Evolutionary conservation across 2,888 invertebrate genomes (phyloP), one percentile per base, ranked within the genome.

Genomic region (Gryllus longicercus): DNA sequence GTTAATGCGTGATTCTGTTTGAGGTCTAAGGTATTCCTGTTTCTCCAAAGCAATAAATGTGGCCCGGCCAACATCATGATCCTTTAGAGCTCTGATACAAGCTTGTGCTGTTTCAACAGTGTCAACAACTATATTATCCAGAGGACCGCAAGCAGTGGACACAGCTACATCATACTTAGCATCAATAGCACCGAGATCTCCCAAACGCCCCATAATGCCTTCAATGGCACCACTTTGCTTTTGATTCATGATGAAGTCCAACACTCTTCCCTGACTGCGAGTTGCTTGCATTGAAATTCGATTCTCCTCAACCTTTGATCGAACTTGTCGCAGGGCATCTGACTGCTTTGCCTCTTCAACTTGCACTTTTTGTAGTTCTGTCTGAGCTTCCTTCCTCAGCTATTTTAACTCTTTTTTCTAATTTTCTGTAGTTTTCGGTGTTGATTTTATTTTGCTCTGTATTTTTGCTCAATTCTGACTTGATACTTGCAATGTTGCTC

Each of bases 151-250:
- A 1, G 96, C 96, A 0, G 98, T 98, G 0, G 98, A 98, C 84
- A 99, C 93, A 0, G 99, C 99, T 0, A 97, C 92, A 87, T 99
- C 99, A 87, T 96, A 99, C 86, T 95, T 96, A 18, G 89, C 88
- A 86, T 97, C 96, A 83, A 99, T 98, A 0, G 93, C 96, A 16
- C 98, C 99, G 51, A 99, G 90, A 86, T 99, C 98, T 11, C 99
- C 99, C 96, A 98, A 87, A 87, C 98, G 90, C 0, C 98, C 98
- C 85, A 93, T 92, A 82, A 98, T 92, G 14, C 98, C 98, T 0
- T 93, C 92, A 21, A 98, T 87, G 51, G 90, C 90, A 0, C 98
- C 97, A 75, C 91, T 90, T 1, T 87, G 88, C 86, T 97, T 97
- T 85, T 95, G 92, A 25, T 90, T 91, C 93, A 97, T 95, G 4